Evolutionary conservation across 2,113 vertebrate species (phyloP).

Genomic region (Urocitellus parryii): DNA sequence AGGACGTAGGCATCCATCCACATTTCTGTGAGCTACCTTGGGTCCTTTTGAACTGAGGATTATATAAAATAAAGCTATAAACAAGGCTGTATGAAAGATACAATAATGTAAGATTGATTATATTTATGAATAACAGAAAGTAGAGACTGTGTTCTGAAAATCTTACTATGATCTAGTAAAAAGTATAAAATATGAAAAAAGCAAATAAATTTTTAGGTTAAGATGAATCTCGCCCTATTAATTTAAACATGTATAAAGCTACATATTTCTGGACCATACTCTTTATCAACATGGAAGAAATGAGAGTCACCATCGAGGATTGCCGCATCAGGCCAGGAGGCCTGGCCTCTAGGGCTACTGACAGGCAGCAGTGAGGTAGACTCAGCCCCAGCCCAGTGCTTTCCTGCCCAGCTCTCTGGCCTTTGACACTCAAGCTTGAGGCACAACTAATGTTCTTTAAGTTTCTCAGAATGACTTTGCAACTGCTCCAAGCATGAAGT

Average conservation of each 20-base stretch:
- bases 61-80: neutral
- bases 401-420: neutral
- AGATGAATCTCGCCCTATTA: neutral
- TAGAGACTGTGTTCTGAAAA: neutral
- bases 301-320: neutral
- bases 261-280: neutral
- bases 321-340: neutral
- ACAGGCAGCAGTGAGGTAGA: neutral
- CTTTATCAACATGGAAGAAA: neutral
- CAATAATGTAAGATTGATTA: neutral
- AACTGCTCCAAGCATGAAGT: neutral
- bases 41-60: neutral
- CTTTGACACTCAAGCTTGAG: slow-evolving; percentile 11
- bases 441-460: neutral
- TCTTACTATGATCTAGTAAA: neutral
- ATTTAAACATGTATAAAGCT: neutral
- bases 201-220: neutral
- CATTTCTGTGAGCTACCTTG: neutral
- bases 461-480: neutral
- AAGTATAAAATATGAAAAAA: neutral
- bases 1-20: neutral
- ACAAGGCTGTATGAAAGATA: neutral
- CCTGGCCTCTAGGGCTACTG: neutral
- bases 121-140: neutral
- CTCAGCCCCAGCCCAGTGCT: neutral